phyloP scores from a whole-genome alignment of 1,140 invertebrate species.

The Drosophila tropicalis region DNA sequence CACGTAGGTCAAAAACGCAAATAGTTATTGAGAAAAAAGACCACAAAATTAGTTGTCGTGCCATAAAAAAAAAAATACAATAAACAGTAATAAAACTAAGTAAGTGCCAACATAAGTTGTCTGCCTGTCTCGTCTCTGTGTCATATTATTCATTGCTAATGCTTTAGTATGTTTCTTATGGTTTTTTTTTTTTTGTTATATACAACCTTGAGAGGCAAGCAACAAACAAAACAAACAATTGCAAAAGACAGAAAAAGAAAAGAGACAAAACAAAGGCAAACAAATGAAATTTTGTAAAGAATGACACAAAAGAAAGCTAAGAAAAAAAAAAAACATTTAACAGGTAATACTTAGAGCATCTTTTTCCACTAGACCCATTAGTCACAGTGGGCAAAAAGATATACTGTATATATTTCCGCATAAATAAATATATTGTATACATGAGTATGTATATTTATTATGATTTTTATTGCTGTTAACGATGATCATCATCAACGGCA shows the following conservation, averaged over 20 bases:
- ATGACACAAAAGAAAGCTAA: slow-evolving; percentile 9
- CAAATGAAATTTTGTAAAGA: slow-evolving; percentile 16
- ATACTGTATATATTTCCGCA: slow-evolving; percentile 16
- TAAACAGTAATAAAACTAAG: background rate
- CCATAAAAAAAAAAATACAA: slow-evolving; percentile 4
- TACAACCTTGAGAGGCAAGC: slow-evolving; percentile 14
- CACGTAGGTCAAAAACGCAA: slow-evolving; percentile 66
- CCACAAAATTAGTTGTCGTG: slow-evolving; percentile 29
- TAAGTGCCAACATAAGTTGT: slow-evolving; percentile 5
- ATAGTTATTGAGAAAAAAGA: slow-evolving; percentile 46
- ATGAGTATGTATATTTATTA: slow-evolving; percentile 52
- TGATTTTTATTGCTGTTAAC: slow-evolving; percentile 55
- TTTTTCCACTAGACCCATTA: background rate
- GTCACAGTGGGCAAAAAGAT: slow-evolving; percentile 7
- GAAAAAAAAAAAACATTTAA: background rate
- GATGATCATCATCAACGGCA: slow-evolving; percentile 38
- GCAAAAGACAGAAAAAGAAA: background rate
- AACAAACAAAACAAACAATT: slow-evolving; percentile 21
- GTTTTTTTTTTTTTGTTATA: background rate
- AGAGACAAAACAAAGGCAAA: slow-evolving; percentile 3
- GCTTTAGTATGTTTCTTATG: background rate
- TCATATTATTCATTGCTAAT: slow-evolving; percentile 22
- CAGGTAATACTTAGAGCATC: slow-evolving; percentile 13
- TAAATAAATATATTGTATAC: slow-evolving; percentile 32
- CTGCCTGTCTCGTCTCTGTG: slow-evolving; percentile 4